Base-by-base conservation (phyloP, 2,888 invertebrate genomes). In the Oscheius myriophilus region DNA sequence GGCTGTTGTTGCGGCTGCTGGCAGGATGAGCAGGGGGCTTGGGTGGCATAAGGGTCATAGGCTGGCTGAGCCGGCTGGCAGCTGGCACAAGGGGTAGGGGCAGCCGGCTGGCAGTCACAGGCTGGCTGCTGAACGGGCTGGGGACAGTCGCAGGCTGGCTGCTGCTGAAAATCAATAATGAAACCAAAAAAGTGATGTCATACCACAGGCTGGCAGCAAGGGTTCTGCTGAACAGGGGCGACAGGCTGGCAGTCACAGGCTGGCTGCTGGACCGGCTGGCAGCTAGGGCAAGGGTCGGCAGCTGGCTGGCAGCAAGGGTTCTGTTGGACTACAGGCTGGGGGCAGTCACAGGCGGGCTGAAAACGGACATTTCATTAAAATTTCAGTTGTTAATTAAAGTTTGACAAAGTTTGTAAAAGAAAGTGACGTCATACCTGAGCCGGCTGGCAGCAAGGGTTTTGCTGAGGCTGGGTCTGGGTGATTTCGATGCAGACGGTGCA, bases 241-340 rank as follows among this genome's bases (percentile, higher is more conserved):
- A 9, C 33, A 49, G 71, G 68, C 25, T 61, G 62, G 42, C 72
- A 70, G 59, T 68, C 66, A 41, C 73, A 73, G 23, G 70, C 2
- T 53, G 73, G 66, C 53, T 70, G 68, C 25, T 53, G 49, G 18
- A 49, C 49, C 18, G 49, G 49, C 45, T 4, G 45, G 58, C 33
- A 33, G 33, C 33, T 33, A 9, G 33, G 33, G 33, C 33, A 33
- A 9, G 33, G 33, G 33, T 33, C 33, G 33, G 33, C 46, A 11
- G 46, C 46, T 12, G 16, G 46, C 26, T 41, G 68, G 26, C 61
- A 67, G 62, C 62, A 70, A n/a, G 59, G 51, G 25, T 25, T 18
- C 52, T 57, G 61, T 18, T 69, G 69, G 21, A 51, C 46, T 16
- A 23, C 59, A 12, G 57, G 46, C 25, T 18, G 58, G 11, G 55